phyloP scores from a whole-genome alignment of 2,888 invertebrate species.

The Chloroclystis v-ata region DNA sequence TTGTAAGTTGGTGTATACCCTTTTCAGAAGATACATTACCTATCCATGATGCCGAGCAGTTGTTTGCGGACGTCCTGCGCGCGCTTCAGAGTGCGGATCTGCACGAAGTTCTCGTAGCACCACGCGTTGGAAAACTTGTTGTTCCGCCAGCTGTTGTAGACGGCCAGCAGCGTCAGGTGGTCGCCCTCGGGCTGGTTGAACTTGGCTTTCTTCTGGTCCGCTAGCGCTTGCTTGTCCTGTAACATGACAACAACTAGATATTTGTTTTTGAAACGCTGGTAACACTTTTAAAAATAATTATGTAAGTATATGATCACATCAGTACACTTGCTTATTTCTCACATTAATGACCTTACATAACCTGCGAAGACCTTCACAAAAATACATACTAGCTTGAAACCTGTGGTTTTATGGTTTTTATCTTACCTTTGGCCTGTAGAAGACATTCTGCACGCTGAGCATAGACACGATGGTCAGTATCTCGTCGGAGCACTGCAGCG shows the following conservation, averaged over 20 bases:
- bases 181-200: constrained; percentile 99
- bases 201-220: constrained; percentile 99
- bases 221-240: constrained; percentile 93
- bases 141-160: constrained; percentile 99
- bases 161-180: constrained; percentile 97
- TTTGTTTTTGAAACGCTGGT: no score
- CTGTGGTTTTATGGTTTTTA: no score
- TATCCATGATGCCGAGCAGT: constrained; percentile 97
- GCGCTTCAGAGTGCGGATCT: constrained; percentile 96
- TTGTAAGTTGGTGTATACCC: no score
- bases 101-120: constrained; percentile 99
- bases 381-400: no score
- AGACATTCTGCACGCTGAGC: constrained; percentile 99
- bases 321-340: no score
- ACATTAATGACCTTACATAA: no score
- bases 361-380: no score
- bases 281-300: no score
- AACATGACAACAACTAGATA: not conserved
- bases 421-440: constrained; percentile 84
- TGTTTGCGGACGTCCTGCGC: constrained; percentile 99
- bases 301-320: no score
- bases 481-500: constrained; percentile 98
- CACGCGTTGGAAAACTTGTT: constrained; percentile 99
- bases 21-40: constrained; percentile 56
- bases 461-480: constrained; percentile 98